These are phyloP conservation scores for Amphiura filiformis DNA, from an alignment of 35 echinoderm and acorn worm genomes.

Conservation along the genomic window DNA sequence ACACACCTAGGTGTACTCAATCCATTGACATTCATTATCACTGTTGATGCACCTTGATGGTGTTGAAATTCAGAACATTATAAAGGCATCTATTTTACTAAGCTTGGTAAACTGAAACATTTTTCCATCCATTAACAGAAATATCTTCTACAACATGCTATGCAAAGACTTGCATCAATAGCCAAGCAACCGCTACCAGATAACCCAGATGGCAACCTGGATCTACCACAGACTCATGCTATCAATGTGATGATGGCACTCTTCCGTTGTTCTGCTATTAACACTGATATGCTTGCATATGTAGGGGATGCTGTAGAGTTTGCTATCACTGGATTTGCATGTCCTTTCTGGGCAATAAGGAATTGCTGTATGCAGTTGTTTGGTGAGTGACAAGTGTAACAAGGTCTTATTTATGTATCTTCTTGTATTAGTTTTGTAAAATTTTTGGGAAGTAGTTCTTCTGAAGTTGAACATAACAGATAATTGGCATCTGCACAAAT, in stretches of 20 bases:
- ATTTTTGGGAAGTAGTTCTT: no score
- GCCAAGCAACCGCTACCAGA: constrained; percentile 70
- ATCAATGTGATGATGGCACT: constrained; percentile 77
- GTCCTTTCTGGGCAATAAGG: constrained; percentile 56
- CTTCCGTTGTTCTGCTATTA: constrained; percentile 62
- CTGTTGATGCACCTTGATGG: no score
- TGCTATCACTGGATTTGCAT: constrained; percentile 77
- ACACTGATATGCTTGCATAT: constrained; percentile 60
- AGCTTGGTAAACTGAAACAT: no score
- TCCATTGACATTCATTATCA: no score
- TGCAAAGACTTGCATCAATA: constrained; percentile 54
- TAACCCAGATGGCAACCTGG: constrained; percentile 52
- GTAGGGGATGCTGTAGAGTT: constrained; percentile 54
- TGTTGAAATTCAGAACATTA: no score
- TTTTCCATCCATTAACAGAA: constrained; percentile 55
- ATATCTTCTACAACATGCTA: constrained; percentile 58
- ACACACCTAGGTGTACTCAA: no score
- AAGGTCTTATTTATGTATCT: no score
- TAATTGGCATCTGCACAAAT: no score
- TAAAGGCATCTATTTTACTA: no score
- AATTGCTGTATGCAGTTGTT: constrained; percentile 87
- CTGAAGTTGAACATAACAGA: no score
- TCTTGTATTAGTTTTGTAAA: no score
- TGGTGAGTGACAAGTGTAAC: constrained; percentile 64
- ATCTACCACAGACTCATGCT: constrained; percentile 85